Base-by-base conservation (phyloP, 2,113 vertebrate species). In the Ageneiosus marmoratus region DNA sequence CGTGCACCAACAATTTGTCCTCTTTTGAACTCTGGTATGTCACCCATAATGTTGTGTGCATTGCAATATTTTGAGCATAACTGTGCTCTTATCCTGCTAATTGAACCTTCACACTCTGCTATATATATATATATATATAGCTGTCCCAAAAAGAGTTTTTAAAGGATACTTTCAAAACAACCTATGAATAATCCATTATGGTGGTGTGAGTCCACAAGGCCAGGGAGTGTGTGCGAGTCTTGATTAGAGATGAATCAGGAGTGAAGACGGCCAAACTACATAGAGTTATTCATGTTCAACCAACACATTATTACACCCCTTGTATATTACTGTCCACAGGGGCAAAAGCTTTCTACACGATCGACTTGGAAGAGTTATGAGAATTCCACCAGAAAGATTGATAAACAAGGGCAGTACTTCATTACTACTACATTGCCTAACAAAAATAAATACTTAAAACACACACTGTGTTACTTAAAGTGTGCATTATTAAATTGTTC, bases 181-280 rank as follows among this genome's bases (percentile, higher is more conserved):
- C 18, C 41, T 37, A 58, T 37, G 58, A 83, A 83, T 62, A 58
- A 78, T 83, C 82, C 75, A 78, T 77, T 78, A 78, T 15, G 37
- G 62, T 11, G 15, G 37, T 32, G 62, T 46, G 63, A 60, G 75
- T 50, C n/a, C 37, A 78, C 48, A 55, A 78, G 75, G 82, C 50
- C n/a, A 60, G 63, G 60, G 16, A n/a, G 20, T 2, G 41, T 16
- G 53, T 34, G n/a, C 37, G 81, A 82, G 75, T 82, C 56, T 32
- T 76, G 81, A 82, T 75, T 32, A 82, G 34, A 22, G 77, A 63
- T 20, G n/a, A 22, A 62, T 56, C 53, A 20, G 51, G 37, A 41
- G 18, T 13, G 55, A 60, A 44, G 55, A 77, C 4, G 2, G 22
- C 27, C 20, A 15, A 18, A 50, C 46, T 20, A 16, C 1, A 1